Evolutionary conservation across 2,797 vertebrate species (phyloP), one percentile per base, ranked within the genome.

Genomic region (Limnodromus scolopaceus): DNA sequence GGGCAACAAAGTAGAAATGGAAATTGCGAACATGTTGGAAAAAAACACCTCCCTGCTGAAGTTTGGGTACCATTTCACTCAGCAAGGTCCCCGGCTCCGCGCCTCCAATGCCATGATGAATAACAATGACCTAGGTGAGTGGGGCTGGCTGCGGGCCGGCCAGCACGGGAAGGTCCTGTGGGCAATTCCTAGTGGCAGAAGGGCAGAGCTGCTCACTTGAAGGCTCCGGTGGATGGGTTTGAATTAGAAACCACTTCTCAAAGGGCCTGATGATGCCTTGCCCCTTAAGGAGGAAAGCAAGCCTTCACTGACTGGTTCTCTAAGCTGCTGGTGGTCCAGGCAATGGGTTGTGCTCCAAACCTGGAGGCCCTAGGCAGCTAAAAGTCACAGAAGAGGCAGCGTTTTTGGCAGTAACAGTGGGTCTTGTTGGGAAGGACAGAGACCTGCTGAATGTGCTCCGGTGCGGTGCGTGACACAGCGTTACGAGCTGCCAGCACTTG

Each of bases 1-100:
- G 96, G 99, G 99, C 93, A 99, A 99, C 98, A 99, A 99, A 93
- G 99, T 99, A 69, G 99, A 99, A 98, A 99, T 99, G 99, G 99
- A 99, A 98, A 99, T 99, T 0, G 99, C 99, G n/a, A 98, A 95
- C 97, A 99, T 99, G 98, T 95, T 99, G 98, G 99, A 99, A 98
- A 99, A 99, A 96, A 99, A 99, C 95, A 98, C 98, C 74, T 98
- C 99, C 0, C 97, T 99, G 79, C 95, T 99, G 96, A 99, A 99
- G 97, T 99, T 99, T 1, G 99, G 99, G 43, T 99, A 99, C 98
- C 99, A 99, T 91, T 99, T 99, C 96, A 99, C 99, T 72, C 99
- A 99, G 98, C 99, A 99, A 98, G 99, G 99, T 28, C 99, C 99
- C 1, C 98, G 99, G 82, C 98, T 99, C 72, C 98, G 99, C 1